Conservation (phyloP, 2,888 invertebrate genomes). For the Gryllus longicercus region DNA sequence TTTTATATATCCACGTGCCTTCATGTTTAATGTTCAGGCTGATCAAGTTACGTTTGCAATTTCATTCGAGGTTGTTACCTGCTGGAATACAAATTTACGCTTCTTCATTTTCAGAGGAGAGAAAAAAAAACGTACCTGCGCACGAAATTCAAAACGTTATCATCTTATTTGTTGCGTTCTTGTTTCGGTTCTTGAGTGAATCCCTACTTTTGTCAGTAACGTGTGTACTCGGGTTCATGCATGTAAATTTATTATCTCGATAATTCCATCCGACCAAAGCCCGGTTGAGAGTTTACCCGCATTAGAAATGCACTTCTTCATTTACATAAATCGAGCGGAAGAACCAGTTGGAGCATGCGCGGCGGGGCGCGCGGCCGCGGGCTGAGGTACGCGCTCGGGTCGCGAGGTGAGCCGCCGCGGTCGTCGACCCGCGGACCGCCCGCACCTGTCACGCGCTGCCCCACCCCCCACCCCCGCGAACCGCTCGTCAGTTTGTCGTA, state of each 20-base stretch:
- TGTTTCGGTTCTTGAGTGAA: too few relatives aligned
- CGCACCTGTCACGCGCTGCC: background rate
- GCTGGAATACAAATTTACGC: background rate
- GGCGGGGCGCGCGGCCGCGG: background rate
- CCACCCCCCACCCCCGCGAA: too few relatives aligned
- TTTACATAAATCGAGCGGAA: conserved; percentile 6
- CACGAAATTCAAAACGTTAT: too few relatives aligned
- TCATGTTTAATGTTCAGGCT: background rate
- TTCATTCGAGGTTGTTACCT: background rate
- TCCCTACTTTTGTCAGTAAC: too few relatives aligned
- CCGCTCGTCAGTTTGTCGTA: too few relatives aligned
- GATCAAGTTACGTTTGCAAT: background rate
- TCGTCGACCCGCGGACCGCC: background rate
- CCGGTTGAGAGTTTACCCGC: background rate
- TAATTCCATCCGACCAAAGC: conserved; percentile 18
- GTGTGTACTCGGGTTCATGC: too few relatives aligned
- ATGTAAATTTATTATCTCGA: conserved; percentile 19
- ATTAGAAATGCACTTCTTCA: background rate
- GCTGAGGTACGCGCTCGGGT: background rate
- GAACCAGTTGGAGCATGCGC: background rate
- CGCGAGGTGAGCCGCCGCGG: background rate
- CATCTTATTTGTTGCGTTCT: background rate
- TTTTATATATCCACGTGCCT: background rate
- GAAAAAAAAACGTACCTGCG: background rate
- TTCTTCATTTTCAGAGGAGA: conserved; percentile 21